phyloP scores from a whole-genome alignment of 2,797 vertebrate species.

The Mormyrus hasselquistii region DNA sequence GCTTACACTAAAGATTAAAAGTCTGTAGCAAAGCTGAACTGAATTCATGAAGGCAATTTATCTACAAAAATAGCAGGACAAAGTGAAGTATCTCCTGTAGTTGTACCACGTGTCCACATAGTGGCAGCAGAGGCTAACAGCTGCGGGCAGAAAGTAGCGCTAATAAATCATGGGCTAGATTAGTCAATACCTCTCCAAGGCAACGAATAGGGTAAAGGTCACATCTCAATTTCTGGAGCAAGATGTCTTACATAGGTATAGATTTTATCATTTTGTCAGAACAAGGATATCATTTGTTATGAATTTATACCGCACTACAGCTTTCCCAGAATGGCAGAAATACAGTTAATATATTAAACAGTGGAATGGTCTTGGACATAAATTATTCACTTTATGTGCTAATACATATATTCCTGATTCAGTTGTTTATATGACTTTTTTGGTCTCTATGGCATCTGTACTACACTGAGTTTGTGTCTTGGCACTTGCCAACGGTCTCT shows the following conservation, averaged over 20 bases:
- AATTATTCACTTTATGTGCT: neutral
- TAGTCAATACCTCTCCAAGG: constrained; percentile 20
- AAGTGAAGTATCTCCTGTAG: constrained; percentile 13
- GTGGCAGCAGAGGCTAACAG: constrained; percentile 14
- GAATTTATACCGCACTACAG: neutral
- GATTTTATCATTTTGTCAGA: constrained; percentile 30
- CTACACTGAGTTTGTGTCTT: neutral
- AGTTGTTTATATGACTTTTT: constrained; percentile 11
- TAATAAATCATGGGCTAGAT: constrained; percentile 29
- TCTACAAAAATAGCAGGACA: neutral
- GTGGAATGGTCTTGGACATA: constrained; percentile 22
- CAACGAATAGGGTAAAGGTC: constrained; percentile 23
- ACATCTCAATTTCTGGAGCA: constrained; percentile 18
- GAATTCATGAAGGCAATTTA: neutral
- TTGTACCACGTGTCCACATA: constrained; percentile 9
- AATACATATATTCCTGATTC: neutral
- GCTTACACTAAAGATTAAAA: constrained; percentile 1
- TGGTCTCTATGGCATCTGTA: neutral
- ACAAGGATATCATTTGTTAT: neutral
- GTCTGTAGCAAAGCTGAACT: neutral
- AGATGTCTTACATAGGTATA: constrained; percentile 24
- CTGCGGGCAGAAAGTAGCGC: neutral
- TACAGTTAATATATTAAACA: constrained; percentile 22
- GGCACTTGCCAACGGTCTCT: constrained; percentile 16
- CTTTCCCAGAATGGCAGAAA: neutral